Base-by-base conservation (phyloP, 2,888 invertebrate genomes). In the Helicoverpa assulta region DNA sequence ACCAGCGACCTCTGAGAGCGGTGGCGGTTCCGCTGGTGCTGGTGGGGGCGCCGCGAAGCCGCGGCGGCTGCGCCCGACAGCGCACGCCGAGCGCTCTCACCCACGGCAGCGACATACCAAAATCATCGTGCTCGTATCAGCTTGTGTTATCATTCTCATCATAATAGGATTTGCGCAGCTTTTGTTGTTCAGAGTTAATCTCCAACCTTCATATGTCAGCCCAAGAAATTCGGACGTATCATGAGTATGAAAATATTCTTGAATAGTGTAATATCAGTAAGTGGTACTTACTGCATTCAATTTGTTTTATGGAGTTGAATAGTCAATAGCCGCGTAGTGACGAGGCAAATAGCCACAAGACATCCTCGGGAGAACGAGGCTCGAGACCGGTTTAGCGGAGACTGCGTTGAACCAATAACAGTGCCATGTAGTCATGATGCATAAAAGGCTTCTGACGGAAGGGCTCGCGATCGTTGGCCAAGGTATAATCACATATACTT, bases 111-210 rank as follows among this genome's bases (percentile, higher is more conserved):
- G 21, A 16, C 47, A 69, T 19, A 60, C 1, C 21, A 76, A 68
- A 56, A 10, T 8, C 21, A 52, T 69, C n/a, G 47, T 75, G 47
- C 16, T 69, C 26, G 12, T 21, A 47, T 12, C 52, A 52, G 52
- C 8, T 40, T 59, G 59, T 52, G 40, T 76, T 68, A n/a, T 69
- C 29, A 19, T 68, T 47, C 12, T 72, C 18, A 18, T 29, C 43
- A 47, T 75, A 47, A 4, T 60, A 52, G 47, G 19, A 0, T 72
- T 72, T 52, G 69, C 12, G 16, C 55, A 29, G 26, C 52, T 75
- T 29, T 0, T 68, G n/a, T 60, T 33, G 47, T 12, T 60, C 19
- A 19, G 7, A 60, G 7, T 16, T 47, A 3, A 16, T 33, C 0
- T 60, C 10, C 0, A 8, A 1, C 0, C 0, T 2, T 7, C 10